Base-by-base conservation (phyloP, 92 coral and sea anemone species). In the Paramuricea clavata region DNA sequence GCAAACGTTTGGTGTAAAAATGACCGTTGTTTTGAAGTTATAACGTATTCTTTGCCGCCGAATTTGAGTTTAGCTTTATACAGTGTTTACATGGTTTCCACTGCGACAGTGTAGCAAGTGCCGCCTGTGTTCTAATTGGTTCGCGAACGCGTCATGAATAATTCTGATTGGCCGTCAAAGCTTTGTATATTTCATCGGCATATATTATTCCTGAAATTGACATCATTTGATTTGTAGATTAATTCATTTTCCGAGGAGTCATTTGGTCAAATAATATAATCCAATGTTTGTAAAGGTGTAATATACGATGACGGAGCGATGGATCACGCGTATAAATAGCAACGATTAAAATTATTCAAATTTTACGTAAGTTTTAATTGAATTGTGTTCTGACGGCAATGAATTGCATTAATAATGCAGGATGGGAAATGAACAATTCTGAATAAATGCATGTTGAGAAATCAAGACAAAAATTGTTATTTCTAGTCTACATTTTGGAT, bases 241-340 rank as follows among this genome's bases (percentile, higher is more conserved):
- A n/a, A n/a, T n/a, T 74, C 33, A 0, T 33, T 19, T 74, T 23
- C 11, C 2, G 26, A 19, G 22, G 21, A 31, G 62, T 17, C 60
- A 49, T 30, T 78, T 57, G 49, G 49, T 44, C 30, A 72, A 72
- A 39, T 21, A 72, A 23, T 17, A 16, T 1, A 39, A 44, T 9
- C 49, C 50, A 13, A 28, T 41, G 50, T 72, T 21, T 44, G 19
- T n/a, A 36, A 72, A 19, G 78, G 12, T 44, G 78, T 35, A 72
- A 65, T 33, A 26, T 28, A n/a, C 25, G 11, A 72, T 44, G 78
- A 27, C 27, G 30, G 56, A 19, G 50, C 78, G 52, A 25, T 32
- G 50, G 19, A 79, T 79, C 84, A 79, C 36, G 17, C 71, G 31
- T 79, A 79, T 25, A 79, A 79, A 79, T 79, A 79, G 84, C 41